Evolutionary conservation across 2,888 invertebrate species (phyloP), one percentile per base, ranked within the genome.

Genomic region (Lepidochrysops patricia): DNA sequence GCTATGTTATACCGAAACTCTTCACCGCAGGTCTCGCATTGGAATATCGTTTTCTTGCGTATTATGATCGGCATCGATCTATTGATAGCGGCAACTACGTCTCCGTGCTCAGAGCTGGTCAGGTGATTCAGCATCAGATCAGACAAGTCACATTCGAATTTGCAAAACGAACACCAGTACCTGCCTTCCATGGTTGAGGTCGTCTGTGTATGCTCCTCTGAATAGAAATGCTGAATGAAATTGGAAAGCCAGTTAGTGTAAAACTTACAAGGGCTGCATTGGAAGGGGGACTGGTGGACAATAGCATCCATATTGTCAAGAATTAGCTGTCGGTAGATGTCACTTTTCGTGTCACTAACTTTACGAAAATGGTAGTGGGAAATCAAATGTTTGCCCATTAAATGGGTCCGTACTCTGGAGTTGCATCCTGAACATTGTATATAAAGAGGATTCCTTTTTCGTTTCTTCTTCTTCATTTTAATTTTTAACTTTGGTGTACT

Each of bases 321-420:
- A 58, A 97, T 92, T 72, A 95, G 90, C 58, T 90, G 87, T 63
- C 91, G 90, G 6, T 91, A 90, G 7, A 91, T 88, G 27, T 84
- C 83, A 2, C 91, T 90, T 63, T 90, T 84, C 50, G 88, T 84
- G 57, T 92, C 91, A 62, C 90, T 90, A 63, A 93, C 92, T 73
- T 94, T 94, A 63, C 95, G 91, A 70, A 94, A 95, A 79, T 97
- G 97, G 76, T 94, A 96, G 75, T 95, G 95, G 0, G 96, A 96
- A 69, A 97, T 94, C 62, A 97, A 89, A 83, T 96, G 96, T 74
- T 96, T 96, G 37, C 96, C 96, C 85, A 96, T 93, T 65, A 94
- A 82, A 69, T 92, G 91, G 4, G 90, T 89, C 61, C 91, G 90
- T 48, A 96, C 93, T 64, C 92, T 91, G 29, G 93, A 92, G 61